phyloP scores from a whole-genome alignment of 2,888 invertebrate genomes.

The Drosophila neonasuta region DNA sequence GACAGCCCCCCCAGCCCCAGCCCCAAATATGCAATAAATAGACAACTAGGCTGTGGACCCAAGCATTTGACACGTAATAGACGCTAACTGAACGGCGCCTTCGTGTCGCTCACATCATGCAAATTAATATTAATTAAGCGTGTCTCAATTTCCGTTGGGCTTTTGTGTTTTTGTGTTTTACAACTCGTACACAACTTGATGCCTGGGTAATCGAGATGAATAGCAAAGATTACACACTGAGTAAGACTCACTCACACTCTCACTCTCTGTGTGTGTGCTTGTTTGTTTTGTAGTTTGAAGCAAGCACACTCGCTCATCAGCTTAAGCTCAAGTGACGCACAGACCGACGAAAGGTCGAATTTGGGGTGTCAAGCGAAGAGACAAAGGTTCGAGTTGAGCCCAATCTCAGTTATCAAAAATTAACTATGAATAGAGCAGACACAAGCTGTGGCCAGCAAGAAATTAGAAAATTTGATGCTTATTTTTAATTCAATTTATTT shows the following conservation, averaged over 20 bases:
- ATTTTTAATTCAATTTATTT: too few species aligned
- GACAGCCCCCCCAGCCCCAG: slow-evolving; percentile 17
- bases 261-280: neutral
- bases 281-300: neutral
- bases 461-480: too few species aligned
- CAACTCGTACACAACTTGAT: slow-evolving; percentile 5
- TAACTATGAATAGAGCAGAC: neutral
- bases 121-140: slow-evolving; percentile 75
- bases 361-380: neutral
- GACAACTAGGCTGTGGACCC: neutral
- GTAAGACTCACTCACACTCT: neutral
- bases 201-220: slow-evolving; percentile 40
- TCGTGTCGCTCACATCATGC: slow-evolving; percentile 64
- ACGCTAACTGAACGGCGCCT: slow-evolving; percentile 47
- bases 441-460: too few species aligned
- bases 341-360: slow-evolving; percentile 2
- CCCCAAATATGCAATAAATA: slow-evolving; percentile 9
- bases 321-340: slow-evolving; percentile 17
- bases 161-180: slow-evolving; percentile 29
- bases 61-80: slow-evolving; percentile 28
- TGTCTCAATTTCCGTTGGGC: slow-evolving; percentile 58
- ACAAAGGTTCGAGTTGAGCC: neutral
- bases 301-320: neutral
- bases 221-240: slow-evolving; percentile 35
- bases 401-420: slow-evolving; percentile 4